These are phyloP conservation scores for Etheostoma perlongum DNA, from an alignment of 2,797 vertebrate genomes.

Conservation along the genomic window DNA sequence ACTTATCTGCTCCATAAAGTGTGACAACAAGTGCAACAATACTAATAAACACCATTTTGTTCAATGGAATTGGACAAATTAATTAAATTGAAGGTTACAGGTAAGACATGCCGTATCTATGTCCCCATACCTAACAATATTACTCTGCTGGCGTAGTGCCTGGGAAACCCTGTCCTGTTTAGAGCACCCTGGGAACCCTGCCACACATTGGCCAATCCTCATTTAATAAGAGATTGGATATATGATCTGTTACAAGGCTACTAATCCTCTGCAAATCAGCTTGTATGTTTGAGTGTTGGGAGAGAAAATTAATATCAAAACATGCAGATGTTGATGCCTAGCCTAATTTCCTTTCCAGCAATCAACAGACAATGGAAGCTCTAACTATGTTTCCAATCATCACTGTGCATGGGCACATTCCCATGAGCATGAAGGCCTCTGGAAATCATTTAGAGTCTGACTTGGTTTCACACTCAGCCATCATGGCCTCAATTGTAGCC, in stretches of 20 bases:
- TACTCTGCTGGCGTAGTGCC: constrained; percentile 76
- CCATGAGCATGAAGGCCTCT: constrained; percentile 62
- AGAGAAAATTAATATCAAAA: constrained; percentile 72
- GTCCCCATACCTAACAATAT: constrained; percentile 70
- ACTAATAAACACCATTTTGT: constrained; percentile 57
- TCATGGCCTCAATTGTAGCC: constrained; percentile 65
- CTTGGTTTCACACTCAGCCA: constrained; percentile 67
- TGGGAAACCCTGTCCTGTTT: constrained; percentile 60
- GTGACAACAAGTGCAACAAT: constrained; percentile 53
- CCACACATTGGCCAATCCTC: constrained; percentile 73
- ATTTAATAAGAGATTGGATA: constrained; percentile 76
- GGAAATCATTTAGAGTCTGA: constrained; percentile 69
- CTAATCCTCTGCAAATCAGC: constrained; percentile 80
- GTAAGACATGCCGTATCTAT: constrained; percentile 70
- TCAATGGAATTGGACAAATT: constrained; percentile 51
- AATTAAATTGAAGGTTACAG: constrained; percentile 76
- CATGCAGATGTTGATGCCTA: constrained; percentile 65
- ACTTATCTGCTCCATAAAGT: constrained; percentile 65
- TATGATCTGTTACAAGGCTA: constrained; percentile 72
- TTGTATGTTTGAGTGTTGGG: constrained; percentile 59
- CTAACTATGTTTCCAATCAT: constrained; percentile 54
- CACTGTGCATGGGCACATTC: constrained; percentile 45
- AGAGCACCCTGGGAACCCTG: constrained; percentile 73
- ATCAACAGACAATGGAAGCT: constrained; percentile 54
- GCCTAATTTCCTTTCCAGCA: constrained; percentile 70